Base-by-base conservation (phyloP, 2,113 vertebrate genomes). In the Chaetorhynchus papuensis region DNA sequence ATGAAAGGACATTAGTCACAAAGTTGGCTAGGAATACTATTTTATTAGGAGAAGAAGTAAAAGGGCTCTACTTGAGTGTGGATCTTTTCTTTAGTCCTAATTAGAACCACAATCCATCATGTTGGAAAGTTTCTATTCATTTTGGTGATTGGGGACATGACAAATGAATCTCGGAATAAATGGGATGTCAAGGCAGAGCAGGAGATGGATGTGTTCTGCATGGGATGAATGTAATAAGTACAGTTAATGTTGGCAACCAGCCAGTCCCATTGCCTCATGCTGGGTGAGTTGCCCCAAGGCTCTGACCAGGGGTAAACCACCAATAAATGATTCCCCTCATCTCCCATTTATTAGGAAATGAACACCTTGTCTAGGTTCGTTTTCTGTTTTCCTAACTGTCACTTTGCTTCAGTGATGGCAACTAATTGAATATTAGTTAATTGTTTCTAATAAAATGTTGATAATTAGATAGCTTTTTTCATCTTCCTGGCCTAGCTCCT, bases 91-190 rank as follows among this genome's bases (percentile, higher is more conserved):
- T 98, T 97, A 97, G 96, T 98, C 98, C 98, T 98, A 99, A 99
- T 99, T 98, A 99, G 97, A 98, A 97, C 94, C 83, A 88, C 98
- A 98, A 99, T 99, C 98, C 97, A 99, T 99, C 98, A 99, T 96
- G 92, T 97, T 97, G 95, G 96, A 97, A 97, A 96, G 87, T 98
- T 98, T 98, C 98, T 98, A 98, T 99, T 99, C 98, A 99, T 98
- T 98, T 97, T 97, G 95, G 98, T 98, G 98, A 98, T 98, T 98
- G 98, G 98, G 97, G 98, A 98, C 98, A 98, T 99, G 98, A 99
- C 98, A 98, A 99, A 99, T 99, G 99, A 98, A 98, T 98, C 98
- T 98, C 80, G 94, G 98, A 98, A 99, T 99, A 99, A 99, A 98
- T 98, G 97, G 98, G 97, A 98, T 98, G 98, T 98, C 98, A 98